phyloP scores from a whole-genome alignment of 2,888 invertebrate species.

The Lycaena phlaeas region DNA sequence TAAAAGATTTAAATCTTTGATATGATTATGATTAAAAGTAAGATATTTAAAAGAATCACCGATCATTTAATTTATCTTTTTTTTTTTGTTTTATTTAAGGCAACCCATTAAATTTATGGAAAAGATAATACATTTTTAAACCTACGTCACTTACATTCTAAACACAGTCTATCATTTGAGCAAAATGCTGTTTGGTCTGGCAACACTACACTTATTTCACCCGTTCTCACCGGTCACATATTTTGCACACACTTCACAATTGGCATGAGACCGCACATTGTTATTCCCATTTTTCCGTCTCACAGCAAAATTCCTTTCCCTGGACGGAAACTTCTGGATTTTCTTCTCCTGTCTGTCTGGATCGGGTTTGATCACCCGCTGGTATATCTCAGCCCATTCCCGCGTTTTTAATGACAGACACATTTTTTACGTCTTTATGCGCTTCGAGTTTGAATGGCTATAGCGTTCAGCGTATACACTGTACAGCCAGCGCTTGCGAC shows the following conservation, averaged over 20 bases:
- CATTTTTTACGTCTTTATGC: conserved; percentile 34
- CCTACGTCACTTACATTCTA: conserved; percentile 2
- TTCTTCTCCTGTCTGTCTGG: conserved; percentile 34
- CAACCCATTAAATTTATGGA: too few species aligned
- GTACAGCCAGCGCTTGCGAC: conserved; percentile 39
- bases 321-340: conserved; percentile 77
- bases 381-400: conserved; percentile 54
- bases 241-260: conserved; percentile 53
- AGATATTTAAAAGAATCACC: too few species aligned
- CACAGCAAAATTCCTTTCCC: conserved; percentile 79
- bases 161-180: conserved; percentile 13
- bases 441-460: conserved; percentile 24
- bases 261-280: conserved; percentile 44
- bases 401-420: conserved; percentile 57
- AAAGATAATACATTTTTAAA: background rate
- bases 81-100: too few species aligned
- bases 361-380: conserved; percentile 39
- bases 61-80: too few species aligned
- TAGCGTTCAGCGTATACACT: conserved; percentile 21
- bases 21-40: too few species aligned
- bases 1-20: too few species aligned
- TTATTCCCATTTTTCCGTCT: conserved; percentile 71
- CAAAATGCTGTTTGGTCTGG: conserved; percentile 10
- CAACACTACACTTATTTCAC: conserved; percentile 24
- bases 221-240: conserved; percentile 47